Base-by-base conservation (phyloP, 2,888 invertebrate genomes). In the Syrphus vitripennis region DNA sequence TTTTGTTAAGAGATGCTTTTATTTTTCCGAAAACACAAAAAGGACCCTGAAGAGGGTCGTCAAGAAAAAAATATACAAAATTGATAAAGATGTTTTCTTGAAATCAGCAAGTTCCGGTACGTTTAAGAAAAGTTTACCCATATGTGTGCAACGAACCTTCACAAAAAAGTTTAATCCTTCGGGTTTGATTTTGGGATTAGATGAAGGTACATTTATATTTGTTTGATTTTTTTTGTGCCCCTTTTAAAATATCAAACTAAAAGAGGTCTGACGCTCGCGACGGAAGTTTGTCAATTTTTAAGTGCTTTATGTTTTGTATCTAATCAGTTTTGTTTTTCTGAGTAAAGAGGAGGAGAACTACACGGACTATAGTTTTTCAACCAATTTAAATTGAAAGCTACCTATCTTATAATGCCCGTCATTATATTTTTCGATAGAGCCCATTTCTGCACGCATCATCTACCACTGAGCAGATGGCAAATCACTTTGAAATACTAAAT, bases 31-130 rank as follows among this genome's bases (percentile, higher is more conserved):
- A 24, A 4, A 40, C n/a, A 24, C 6, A 40, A 26, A 42, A 42
- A 42, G 29, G 42, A 16, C 16, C 12, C 24, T 42, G 65, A 65
- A 37, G 29, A 45, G 45, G 42, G 45, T 65, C 16, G 12, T n/a
- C n/a, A n/a, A n/a, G n/a, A n/a, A 45, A 45, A 19, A 24, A 37
- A 37, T 1, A 14, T 6, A 34, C 1, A 57, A 19, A 40, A 63
- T 40, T 42, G 63, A 59, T 59, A 37, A 59, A 34, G 59, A 59
- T 59, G 59, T 59, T 59, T 37, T 59, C 59, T 59, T 37, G 34
- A 40, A 61, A 40, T 61, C 61, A 24, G 24, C 61, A 61, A 61
- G 37, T 40, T 61, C 9, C n/a, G n/a, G 19, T 63, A 16, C 63
- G 6, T 63, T 63, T 61, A n/a, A 26, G 16, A 63, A 63, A 24